Percentiles rank a stretch among this genome's conserved stretches.
Evolutionary conservation across 2,797 vertebrate genomes (phyloP).

Genomic region (Platyrinchus mystaceus): DNA sequence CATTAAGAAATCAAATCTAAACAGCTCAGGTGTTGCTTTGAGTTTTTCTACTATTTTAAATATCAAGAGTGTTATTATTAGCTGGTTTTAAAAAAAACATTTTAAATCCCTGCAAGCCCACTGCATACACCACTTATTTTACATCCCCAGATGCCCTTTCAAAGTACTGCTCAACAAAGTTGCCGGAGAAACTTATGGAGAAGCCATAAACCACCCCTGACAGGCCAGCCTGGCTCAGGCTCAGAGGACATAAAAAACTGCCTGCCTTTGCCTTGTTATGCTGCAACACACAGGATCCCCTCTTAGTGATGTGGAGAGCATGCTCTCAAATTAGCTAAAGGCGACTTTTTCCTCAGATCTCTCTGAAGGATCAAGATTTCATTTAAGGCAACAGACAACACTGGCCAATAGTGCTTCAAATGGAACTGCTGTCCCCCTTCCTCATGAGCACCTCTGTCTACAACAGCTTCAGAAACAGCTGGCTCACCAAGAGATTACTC

Average conservation of each 20-base stretch:
- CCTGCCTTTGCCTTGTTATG: neutral
- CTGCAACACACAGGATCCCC: neutral
- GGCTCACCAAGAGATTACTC: neutral
- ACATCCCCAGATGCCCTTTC: neutral
- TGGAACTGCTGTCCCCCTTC: neutral
- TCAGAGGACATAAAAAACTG: rapidly evolving
- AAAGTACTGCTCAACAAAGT: neutral
- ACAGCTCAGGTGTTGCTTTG: neutral
- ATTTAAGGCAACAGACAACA: neutral
- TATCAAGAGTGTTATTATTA: neutral
- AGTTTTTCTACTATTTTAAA: neutral
- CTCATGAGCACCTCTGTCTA: neutral
- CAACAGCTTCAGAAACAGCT: neutral
- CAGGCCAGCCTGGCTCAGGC: neutral
- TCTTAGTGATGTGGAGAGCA: neutral
- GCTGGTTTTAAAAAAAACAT: neutral
- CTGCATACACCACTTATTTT: neutral
- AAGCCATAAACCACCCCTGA: neutral
- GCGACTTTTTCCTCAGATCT: neutral
- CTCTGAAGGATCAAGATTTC: neutral
- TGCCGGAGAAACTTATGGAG: neutral
- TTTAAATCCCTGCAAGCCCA: neutral
- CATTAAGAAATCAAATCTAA: neutral
- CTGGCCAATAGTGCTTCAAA: neutral
- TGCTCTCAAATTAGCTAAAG: neutral